Conservation (phyloP, 2,797 vertebrate genomes). For the Aplochiton taeniatus region DNA sequence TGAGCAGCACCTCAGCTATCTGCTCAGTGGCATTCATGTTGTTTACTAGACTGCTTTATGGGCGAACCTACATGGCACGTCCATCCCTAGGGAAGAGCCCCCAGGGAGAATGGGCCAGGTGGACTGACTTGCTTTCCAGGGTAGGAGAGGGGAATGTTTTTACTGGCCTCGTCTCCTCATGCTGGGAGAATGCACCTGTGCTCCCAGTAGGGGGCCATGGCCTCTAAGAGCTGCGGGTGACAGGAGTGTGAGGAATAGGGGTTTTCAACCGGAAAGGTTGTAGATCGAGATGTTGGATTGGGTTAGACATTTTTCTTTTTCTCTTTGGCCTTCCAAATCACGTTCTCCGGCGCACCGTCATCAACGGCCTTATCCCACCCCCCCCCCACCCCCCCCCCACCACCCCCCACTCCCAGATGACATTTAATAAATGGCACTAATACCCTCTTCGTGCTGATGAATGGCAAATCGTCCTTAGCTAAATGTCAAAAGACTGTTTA, state of each 20-base stretch:
- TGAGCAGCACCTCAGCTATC: neutral
- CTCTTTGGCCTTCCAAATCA: neutral
- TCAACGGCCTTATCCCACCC: conserved; percentile 19
- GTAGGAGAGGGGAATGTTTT: neutral
- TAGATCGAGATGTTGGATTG: too few species aligned
- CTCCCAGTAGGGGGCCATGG: too few species aligned
- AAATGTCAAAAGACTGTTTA: conserved; percentile 60
- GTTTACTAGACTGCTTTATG: neutral
- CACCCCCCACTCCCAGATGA: conserved; percentile 46
- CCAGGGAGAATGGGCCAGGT: neutral
- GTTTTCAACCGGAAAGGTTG: too few species aligned
- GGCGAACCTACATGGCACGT: neutral
- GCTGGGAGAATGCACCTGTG: neutral
- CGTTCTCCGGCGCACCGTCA: conserved; percentile 4
- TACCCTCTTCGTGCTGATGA: conserved; percentile 42
- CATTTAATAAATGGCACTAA: conserved; percentile 47
- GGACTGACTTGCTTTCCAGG: neutral
- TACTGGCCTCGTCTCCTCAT: too few species aligned
- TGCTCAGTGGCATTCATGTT: neutral
- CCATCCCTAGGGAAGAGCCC: neutral
- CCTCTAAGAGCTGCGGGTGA: neutral
- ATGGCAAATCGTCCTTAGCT: conserved; percentile 39
- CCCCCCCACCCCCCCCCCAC: too few species aligned
- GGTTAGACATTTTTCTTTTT: neutral
- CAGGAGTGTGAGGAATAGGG: neutral